A percentile compares a stretch with the other conserved stretches of the same genome.
phyloP scores from a whole-genome alignment of 2,888 invertebrate genomes.

The Monopis laevigella region DNA sequence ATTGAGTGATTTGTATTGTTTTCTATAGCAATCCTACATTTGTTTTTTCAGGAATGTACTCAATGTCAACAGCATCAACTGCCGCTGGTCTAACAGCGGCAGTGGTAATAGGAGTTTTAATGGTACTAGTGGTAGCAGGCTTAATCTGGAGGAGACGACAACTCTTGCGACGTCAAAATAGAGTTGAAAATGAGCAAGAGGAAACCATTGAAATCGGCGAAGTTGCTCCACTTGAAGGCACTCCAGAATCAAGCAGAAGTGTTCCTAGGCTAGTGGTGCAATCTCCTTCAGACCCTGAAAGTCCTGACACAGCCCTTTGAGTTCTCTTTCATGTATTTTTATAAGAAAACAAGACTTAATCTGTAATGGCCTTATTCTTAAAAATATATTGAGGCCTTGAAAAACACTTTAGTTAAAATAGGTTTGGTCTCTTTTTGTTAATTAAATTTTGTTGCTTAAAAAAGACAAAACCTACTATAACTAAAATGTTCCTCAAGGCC shows the following conservation, averaged over 20 bases:
- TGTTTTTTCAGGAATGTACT: slow-evolving; percentile 39
- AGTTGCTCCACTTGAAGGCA: slow-evolving; percentile 15
- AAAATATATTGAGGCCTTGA: too few relatives aligned
- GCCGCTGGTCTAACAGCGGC: slow-evolving; percentile 44
- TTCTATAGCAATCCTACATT: too few relatives aligned
- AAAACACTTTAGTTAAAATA: too few relatives aligned
- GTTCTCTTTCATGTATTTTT: too few relatives aligned
- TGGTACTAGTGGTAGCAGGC: slow-evolving; percentile 32
- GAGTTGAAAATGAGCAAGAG: background rate
- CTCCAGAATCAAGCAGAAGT: slow-evolving; percentile 21
- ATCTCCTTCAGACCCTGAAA: slow-evolving; percentile 34
- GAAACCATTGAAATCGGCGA: slow-evolving; percentile 35
- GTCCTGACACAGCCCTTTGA: too few relatives aligned
- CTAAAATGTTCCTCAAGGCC: too few relatives aligned
- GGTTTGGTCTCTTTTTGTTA: too few relatives aligned
- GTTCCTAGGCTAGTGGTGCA: slow-evolving; percentile 32
- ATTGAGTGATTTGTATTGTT: too few relatives aligned
- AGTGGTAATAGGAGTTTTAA: slow-evolving; percentile 28
- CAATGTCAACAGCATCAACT: slow-evolving; percentile 53
- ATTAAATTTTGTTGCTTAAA: too few relatives aligned
- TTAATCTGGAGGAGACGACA: slow-evolving; percentile 41
- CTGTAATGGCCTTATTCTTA: too few relatives aligned
- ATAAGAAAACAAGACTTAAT: too few relatives aligned
- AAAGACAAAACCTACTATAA: too few relatives aligned
- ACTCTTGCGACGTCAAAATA: slow-evolving; percentile 19